Percentiles rank a stretch among this genome's conserved stretches.
phyloP scores from a whole-genome alignment of 2,888 invertebrate species.

The Lasioglossum vierecki region DNA sequence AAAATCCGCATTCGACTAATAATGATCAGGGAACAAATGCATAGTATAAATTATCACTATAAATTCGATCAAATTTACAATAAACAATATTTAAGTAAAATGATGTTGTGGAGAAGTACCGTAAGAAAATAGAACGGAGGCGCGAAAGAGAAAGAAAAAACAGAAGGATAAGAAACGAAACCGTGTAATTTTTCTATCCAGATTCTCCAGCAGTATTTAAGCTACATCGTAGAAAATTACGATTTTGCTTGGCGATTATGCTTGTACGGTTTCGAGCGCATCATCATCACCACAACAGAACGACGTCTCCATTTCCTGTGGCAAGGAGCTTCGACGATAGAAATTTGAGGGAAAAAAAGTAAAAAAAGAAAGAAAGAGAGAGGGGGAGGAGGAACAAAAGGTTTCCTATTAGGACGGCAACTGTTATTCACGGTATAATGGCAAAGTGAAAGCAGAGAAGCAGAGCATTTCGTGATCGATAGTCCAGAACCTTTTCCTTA shows the following conservation, averaged over 20 bases:
- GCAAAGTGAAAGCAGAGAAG: conserved; percentile 40
- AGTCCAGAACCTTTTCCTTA: conserved; percentile 50
- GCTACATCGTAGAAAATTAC: too few species aligned
- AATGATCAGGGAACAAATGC: too few species aligned
- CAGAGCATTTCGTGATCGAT: conserved; percentile 55
- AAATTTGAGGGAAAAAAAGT: not conserved
- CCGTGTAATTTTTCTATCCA: not conserved
- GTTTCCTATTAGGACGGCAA: not conserved
- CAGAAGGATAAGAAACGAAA: not conserved
- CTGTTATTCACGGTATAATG: conserved; percentile 48
- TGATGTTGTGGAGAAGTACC: not conserved
- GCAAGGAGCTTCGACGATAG: not conserved
- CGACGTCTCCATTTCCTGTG: not conserved
- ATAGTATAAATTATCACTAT: too few species aligned
- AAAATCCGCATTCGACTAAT: too few species aligned
- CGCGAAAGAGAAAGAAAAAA: not conserved
- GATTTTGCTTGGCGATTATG: too few species aligned
- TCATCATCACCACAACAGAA: not conserved
- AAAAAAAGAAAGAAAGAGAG: not conserved
- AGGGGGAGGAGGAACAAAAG: not conserved
- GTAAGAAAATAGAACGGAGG: not conserved
- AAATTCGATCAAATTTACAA: too few species aligned
- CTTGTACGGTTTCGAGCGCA: conserved; percentile 1
- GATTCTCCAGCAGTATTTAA: not conserved
- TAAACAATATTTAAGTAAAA: not conserved